Base-by-base conservation (phyloP, 1,140 invertebrate genomes). In the Apis laboriosa region DNA sequence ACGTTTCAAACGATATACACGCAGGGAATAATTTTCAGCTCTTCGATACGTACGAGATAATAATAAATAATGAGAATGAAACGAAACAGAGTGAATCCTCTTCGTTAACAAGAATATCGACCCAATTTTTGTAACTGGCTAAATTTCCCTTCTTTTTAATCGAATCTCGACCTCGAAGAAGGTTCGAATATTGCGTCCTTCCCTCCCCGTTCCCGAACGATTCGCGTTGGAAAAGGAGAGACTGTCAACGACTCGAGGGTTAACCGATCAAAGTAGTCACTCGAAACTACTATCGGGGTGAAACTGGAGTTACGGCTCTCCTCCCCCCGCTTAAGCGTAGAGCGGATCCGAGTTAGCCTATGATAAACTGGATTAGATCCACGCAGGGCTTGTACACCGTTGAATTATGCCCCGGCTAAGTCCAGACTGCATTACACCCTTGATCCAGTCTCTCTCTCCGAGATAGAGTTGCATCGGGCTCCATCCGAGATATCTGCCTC, bases 331-430 rank as follows among this genome's bases (percentile, higher is more conserved):
- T 19, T 74, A 56, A 56, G 71, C 34, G 43, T 71, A 71, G 24
- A 71, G 17, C 28, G 12, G 19, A 12, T 60, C n/a, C 56, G 56
- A 60, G 72, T 74, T 74, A 28, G 34, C 56, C 55, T 60, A 63
- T 49, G 72, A 75, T 75, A 75, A 75, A 60, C 72, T 63, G 72
- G 72, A 61, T 75, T 75, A 75, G 21, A 75, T 51, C 13, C 43
- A 49, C 56, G 19, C 51, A 9, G 28, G 15, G 34, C 58, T 49
- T 61, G 72, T 61, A 72, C 19, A 55, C 51, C 70, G 17, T 9
- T 55, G 70, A 72, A 75, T 75, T 75, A 75, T 61, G 34, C 34
- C 21, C 34, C 4, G 3, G 12, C 70, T 72, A 72, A 60, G 72
- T n/a, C 24, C 34, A 43, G 19, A 12, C 8, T 24, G 58, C 9